Evolutionary conservation across 2,888 invertebrate species (phyloP).

Genomic region (Phymatocera aterrima): DNA sequence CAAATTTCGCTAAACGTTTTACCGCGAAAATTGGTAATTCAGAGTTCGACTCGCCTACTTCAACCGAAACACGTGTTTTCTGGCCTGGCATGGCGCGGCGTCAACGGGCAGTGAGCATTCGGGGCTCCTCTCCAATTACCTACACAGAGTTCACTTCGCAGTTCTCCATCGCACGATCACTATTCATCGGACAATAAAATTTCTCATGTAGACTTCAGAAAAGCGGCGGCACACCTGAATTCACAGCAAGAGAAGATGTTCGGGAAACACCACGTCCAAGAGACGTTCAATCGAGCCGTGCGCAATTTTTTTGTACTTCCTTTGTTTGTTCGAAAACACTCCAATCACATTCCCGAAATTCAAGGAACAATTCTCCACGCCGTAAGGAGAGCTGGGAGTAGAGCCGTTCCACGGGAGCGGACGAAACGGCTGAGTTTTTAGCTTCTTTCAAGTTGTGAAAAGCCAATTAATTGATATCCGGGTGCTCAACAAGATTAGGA

Average conservation of each 20-base stretch:
- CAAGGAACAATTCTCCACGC: background rate
- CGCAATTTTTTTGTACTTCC: too few relatives aligned
- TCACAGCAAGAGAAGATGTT: background rate
- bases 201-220: too few relatives aligned
- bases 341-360: background rate
- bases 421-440: background rate
- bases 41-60: background rate
- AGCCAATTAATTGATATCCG: constrained; percentile 20
- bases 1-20: background rate
- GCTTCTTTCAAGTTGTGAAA: background rate
- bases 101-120: background rate
- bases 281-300: background rate
- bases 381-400: background rate
- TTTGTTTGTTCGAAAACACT: background rate
- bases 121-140: background rate
- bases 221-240: too few relatives aligned
- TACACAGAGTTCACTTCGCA: background rate
- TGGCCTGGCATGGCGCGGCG: constrained; percentile 1
- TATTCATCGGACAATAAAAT: background rate
- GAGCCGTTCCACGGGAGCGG: background rate
- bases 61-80: background rate
- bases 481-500: background rate
- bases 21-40: background rate
- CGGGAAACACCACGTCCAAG: background rate
- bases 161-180: background rate